These are phyloP conservation scores for Megamerina dolium DNA, from an alignment of 2,888 invertebrate genomes.

Conservation along the genomic window DNA sequence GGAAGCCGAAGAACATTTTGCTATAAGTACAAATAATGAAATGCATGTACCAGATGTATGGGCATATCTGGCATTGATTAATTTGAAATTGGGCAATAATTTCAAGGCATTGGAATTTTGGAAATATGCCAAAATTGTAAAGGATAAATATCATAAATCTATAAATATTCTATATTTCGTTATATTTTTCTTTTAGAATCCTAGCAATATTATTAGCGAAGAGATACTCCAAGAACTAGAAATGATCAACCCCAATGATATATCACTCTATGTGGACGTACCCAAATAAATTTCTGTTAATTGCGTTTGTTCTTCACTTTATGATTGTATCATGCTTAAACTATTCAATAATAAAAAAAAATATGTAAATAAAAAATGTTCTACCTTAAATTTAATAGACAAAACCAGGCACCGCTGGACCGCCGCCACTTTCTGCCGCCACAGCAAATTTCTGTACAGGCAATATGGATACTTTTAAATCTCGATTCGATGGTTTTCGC, in stretches of 20 bases:
- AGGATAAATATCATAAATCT: no score
- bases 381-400: no score
- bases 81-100: constrained; percentile 29
- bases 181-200: constrained; percentile 23
- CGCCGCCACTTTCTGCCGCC: constrained; percentile 9
- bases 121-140: constrained; percentile 35
- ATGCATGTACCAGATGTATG: constrained; percentile 33
- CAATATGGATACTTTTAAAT: constrained; percentile 44
- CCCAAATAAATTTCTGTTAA: no score
- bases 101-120: constrained; percentile 34
- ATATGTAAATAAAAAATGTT: no score
- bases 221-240: constrained; percentile 30
- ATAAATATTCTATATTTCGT: no score
- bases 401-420: constrained; percentile 10
- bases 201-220: constrained; percentile 19
- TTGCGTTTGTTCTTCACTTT: no score
- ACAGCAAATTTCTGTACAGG: constrained; percentile 33
- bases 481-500: constrained; percentile 60
- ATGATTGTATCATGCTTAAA: no score
- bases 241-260: constrained; percentile 25
- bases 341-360: no score
- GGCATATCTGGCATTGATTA: constrained; percentile 35
- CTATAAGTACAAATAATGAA: constrained; percentile 21
- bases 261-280: constrained; percentile 31
- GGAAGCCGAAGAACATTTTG: constrained; percentile 26